Evolutionary conservation across 1,140 invertebrate species (phyloP).

Genomic region (Drosophila gunungcola): DNA sequence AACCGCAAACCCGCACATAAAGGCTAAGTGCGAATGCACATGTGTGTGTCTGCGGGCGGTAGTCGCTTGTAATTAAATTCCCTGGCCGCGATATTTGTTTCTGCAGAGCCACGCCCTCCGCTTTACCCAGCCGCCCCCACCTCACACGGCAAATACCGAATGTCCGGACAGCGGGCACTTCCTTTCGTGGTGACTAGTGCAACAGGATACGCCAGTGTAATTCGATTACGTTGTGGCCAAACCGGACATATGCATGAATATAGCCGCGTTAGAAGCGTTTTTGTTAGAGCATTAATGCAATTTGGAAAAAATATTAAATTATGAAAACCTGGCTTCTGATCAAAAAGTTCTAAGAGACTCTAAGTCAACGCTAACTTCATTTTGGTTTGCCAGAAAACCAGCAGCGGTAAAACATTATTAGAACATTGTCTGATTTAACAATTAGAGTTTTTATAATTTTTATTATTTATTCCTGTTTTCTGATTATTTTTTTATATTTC

Average conservation of each 20-base stretch:
- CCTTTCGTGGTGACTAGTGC: constrained; percentile 49
- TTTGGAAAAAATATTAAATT: constrained; percentile 1
- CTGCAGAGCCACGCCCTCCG: constrained; percentile 26
- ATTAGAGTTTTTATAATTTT: too few species aligned
- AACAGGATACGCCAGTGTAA: constrained; percentile 70
- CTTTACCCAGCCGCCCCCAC: background rate
- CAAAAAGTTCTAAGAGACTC: background rate
- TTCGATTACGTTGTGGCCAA: constrained; percentile 63
- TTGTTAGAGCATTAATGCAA: constrained; percentile 4
- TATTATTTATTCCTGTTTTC: background rate
- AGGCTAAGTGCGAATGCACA: constrained; percentile 24
- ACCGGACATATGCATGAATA: constrained; percentile 6
- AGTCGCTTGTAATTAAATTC: constrained; percentile 77
- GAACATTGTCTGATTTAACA: background rate
- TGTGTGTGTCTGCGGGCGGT: constrained; percentile 17
- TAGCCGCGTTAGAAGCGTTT: constrained; percentile 10
- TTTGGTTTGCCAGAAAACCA: background rate
- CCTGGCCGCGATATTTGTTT: constrained; percentile 79
- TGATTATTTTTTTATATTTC: too few species aligned
- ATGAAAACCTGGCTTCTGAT: background rate
- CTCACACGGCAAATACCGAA: constrained; percentile 4
- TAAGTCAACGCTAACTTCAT: background rate
- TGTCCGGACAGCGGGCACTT: constrained; percentile 49
- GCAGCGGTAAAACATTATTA: background rate
- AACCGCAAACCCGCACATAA: constrained; percentile 48